phyloP scores from a whole-genome alignment of 2,888 invertebrate genomes.

The Ophion costatus region DNA sequence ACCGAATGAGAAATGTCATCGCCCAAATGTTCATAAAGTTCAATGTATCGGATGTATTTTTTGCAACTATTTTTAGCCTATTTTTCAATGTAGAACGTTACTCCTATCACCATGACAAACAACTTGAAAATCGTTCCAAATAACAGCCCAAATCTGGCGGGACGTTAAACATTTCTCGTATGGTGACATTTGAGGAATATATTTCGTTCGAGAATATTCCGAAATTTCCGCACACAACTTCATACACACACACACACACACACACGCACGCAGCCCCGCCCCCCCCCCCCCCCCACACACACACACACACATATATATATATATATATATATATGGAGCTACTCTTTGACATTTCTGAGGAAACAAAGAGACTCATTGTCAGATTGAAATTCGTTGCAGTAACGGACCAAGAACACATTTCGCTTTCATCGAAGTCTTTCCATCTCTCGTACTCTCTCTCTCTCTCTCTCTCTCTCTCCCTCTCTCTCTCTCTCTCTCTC shows the following conservation, averaged over 20 bases:
- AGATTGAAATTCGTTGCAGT: constrained; percentile 76
- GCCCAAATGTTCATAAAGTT: neutral
- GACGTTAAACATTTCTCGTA: too few species aligned
- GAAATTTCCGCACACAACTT: neutral
- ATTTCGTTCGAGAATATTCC: too few species aligned
- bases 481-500: constrained; percentile 35
- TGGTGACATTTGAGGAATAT: too few species aligned
- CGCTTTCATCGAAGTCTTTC: constrained; percentile 19
- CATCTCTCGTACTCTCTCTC: constrained; percentile 13
- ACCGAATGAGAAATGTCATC: too few species aligned
- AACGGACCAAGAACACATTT: constrained; percentile 27
- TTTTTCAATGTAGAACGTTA: neutral
- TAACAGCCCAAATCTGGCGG: too few species aligned
- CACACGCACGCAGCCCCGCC: too few species aligned
- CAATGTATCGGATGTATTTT: neutral
- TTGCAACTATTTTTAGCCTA: neutral
- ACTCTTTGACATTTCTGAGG: constrained; percentile 72
- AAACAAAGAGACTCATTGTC: constrained; percentile 72
- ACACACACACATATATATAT: neutral
- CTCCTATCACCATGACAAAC: neutral
- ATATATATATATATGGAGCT: constrained; percentile 20
- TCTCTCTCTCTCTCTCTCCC: constrained; percentile 51
- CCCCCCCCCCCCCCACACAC: too few species aligned
- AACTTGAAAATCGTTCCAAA: too few species aligned
- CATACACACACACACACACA: too few species aligned